Conservation (phyloP, 2,888 invertebrate genomes). For the Cantharis rustica region DNA sequence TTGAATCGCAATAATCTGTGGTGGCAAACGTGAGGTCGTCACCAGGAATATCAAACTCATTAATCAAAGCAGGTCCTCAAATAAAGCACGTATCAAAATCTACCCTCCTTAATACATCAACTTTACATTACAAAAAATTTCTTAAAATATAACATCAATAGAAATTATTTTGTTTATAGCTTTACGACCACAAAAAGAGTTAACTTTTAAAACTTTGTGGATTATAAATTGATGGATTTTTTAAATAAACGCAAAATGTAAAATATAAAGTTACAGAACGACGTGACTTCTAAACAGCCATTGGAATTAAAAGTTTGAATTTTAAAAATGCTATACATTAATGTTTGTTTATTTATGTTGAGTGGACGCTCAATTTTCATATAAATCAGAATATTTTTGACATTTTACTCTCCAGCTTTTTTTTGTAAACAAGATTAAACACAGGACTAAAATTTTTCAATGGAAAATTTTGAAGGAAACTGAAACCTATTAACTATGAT, state of each 20-base stretch:
- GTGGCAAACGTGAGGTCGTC: constrained; percentile 25
- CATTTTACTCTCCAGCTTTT: neutral
- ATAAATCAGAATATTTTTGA: neutral
- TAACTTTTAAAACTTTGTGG: constrained; percentile 11
- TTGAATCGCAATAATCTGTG: neutral
- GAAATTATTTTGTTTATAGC: neutral
- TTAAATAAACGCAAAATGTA: constrained; percentile 16
- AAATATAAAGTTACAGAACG: constrained; percentile 12
- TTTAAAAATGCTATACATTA: constrained; percentile 12
- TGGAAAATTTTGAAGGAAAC: neutral
- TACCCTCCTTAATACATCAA: constrained; percentile 13
- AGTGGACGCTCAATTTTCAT: constrained; percentile 5
- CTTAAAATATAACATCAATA: neutral
- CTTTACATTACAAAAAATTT: neutral
- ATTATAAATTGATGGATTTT: constrained; percentile 25
- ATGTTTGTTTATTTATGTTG: constrained; percentile 4
- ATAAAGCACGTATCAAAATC: constrained; percentile 23
- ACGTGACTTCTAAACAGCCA: constrained; percentile 11
- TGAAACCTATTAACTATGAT: neutral
- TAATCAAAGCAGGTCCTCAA: constrained; percentile 26
- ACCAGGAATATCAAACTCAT: constrained; percentile 21
- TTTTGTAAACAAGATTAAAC: neutral
- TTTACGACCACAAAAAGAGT: neutral
- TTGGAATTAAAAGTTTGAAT: constrained; percentile 12
- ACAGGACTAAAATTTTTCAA: neutral